Percentiles rank a stretch among this genome's conserved stretches.
Evolutionary conservation across 2,113 vertebrate genomes (phyloP).

Genomic region (Chamaea fasciata): DNA sequence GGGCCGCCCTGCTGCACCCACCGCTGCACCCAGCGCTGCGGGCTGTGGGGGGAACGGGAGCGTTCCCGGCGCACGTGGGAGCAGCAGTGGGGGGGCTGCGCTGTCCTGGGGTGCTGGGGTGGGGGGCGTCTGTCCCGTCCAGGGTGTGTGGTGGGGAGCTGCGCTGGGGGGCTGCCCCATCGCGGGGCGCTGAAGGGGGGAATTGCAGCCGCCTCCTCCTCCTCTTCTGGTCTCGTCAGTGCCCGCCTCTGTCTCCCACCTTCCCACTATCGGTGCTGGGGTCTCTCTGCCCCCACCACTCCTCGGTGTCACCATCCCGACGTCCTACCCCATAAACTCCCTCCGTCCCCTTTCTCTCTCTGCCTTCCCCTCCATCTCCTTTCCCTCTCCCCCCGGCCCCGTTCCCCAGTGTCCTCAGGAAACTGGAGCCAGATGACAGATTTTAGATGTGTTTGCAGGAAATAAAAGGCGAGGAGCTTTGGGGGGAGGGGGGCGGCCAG

Average conservation of each 20-base stretch:
- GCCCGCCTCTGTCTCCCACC: neutral
- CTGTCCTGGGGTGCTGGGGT: too few relatives aligned
- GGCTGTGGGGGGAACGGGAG: neutral
- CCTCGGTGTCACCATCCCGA: neutral
- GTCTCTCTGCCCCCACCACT: neutral
- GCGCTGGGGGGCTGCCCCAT: neutral
- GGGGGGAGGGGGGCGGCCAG: neutral
- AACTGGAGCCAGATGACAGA: slow-evolving; percentile 49
- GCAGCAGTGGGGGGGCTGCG: neutral
- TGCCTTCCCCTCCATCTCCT: neutral
- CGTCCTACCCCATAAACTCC: fast-evolving
- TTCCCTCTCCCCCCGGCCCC: neutral
- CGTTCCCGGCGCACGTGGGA: fast-evolving
- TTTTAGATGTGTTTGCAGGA: slow-evolving; percentile 27
- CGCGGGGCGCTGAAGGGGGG: too few relatives aligned
- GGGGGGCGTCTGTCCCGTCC: neutral
- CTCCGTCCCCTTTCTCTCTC: neutral
- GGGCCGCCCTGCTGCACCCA: neutral
- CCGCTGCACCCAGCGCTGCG: neutral
- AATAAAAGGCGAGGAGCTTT: slow-evolving; percentile 14
- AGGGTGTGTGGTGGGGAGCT: neutral
- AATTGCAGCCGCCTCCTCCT: neutral
- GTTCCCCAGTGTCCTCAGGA: neutral
- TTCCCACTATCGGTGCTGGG: neutral
- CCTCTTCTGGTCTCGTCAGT: too few relatives aligned